Conservation (phyloP, 2,113 vertebrate species). For the Rutilus rutilus region DNA sequence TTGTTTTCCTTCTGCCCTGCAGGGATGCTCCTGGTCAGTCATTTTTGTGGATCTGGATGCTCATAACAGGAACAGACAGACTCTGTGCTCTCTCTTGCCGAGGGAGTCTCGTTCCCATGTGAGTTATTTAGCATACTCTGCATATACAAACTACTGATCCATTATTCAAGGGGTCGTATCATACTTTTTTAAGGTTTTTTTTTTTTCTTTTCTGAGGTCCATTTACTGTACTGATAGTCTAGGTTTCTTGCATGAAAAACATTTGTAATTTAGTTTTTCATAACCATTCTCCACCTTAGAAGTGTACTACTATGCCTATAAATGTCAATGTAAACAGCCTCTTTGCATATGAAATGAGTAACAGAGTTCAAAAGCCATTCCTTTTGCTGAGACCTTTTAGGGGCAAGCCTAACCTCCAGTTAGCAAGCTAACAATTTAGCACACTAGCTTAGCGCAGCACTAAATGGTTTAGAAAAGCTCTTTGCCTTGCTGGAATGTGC, state of each 20-base stretch:
- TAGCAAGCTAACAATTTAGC: neutral
- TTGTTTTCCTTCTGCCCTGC: slow-evolving; percentile 56
- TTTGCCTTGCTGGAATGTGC: neutral
- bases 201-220: neutral
- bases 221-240: neutral
- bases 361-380: neutral
- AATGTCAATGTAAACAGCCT: neutral
- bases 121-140: slow-evolving; percentile 67
- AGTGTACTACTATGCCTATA: neutral
- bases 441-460: neutral
- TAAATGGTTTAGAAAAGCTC: neutral
- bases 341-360: neutral
- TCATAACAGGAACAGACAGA: slow-evolving; percentile 96
- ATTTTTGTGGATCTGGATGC: slow-evolving; percentile 99
- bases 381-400: neutral
- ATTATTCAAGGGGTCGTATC: slow-evolving; percentile 17
- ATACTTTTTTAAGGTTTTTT: neutral
- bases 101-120: slow-evolving; percentile 96
- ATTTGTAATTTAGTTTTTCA: neutral
- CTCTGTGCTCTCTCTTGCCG: slow-evolving; percentile 90
- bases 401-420: too few species aligned
- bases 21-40: slow-evolving; percentile 99
- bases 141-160: slow-evolving; percentile 11
- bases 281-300: neutral
- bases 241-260: neutral